phyloP scores from a whole-genome alignment of 2,888 invertebrate genomes.

The Aleiodes leptofemur region DNA sequence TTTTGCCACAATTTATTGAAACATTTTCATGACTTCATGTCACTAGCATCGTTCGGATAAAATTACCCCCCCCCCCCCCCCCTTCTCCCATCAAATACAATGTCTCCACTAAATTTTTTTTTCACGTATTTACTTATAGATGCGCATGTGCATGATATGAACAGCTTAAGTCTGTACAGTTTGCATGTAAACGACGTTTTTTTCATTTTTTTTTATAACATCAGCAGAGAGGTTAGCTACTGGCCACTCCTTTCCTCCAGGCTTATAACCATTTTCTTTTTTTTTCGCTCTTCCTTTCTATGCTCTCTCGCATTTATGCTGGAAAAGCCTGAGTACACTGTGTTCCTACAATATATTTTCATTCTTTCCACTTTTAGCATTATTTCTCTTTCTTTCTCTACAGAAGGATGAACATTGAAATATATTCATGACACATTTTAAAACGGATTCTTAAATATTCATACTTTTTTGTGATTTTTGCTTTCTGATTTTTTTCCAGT shows the following conservation, averaged over 20 bases:
- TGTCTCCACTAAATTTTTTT: slow-evolving; percentile 48
- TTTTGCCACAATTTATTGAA: too few relatives aligned
- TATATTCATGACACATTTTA: slow-evolving; percentile 33
- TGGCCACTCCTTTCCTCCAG: slow-evolving; percentile 28
- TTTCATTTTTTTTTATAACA: slow-evolving; percentile 56
- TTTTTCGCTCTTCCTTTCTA: neutral
- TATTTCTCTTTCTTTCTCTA: neutral
- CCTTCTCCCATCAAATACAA: too few relatives aligned
- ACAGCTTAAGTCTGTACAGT: slow-evolving; percentile 54
- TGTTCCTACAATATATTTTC: slow-evolving; percentile 16
- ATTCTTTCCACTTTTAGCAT: neutral
- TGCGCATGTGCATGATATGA: slow-evolving; percentile 33
- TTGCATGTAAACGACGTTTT: slow-evolving; percentile 66
- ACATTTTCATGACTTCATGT: too few relatives aligned
- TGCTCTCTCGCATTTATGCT: slow-evolving; percentile 6
- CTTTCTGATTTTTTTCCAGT: neutral
- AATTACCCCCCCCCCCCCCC: too few relatives aligned
- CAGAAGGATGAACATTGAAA: neutral
- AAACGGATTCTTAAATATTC: slow-evolving; percentile 35
- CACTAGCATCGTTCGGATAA: too few relatives aligned
- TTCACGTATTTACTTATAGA: slow-evolving; percentile 62
- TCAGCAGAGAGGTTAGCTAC: slow-evolving; percentile 56
- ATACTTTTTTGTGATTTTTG: slow-evolving; percentile 22
- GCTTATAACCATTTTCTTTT: slow-evolving; percentile 25
- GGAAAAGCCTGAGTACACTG: slow-evolving; percentile 21